Base-by-base conservation (phyloP, 2,888 invertebrate genomes). In the Drosophila demipolita region DNA sequence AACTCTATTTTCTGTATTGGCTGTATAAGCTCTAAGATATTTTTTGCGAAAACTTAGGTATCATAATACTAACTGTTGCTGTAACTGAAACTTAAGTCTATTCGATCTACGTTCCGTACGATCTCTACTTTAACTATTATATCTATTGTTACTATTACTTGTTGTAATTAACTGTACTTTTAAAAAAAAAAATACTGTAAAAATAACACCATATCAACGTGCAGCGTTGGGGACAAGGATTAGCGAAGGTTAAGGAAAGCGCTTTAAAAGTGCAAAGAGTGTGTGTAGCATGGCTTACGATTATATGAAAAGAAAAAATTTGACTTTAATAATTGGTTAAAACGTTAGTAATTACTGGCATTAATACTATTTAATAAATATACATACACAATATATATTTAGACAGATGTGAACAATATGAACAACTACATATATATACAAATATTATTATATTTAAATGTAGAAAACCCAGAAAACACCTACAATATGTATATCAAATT, bases 131-230 rank as follows among this genome's bases (percentile, higher is more conserved):
- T 69, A 68, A 55, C 78, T 63, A 59, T 36, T 66, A 71, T 66
- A 62, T 55, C 48, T 83, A 75, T 53, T 71, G 61, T 68, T 66
- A 80, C 54, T 74, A 57, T 58, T 64, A 74, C 55, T 60, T 66
- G 72, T 73, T 79, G 75, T 17, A 15, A 59, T 67, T 68, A 55
- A 70, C 73, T 73, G 53, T 75, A 86, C 67, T 83, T 68, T 66
- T 70, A 23, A 48, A 55, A 23, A 38, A 80, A 89, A 23, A 38
- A 80, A 89, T 82, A 90, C 88, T 91, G 91, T 91, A 91, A 90
- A 87, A 88, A 86, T 80, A 90, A 91, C 91, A 91, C 91, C 91
- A 91, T 91, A 91, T 91, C 91, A 88, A 82, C 81, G 77, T 77
- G 29, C 62, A 64, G 76, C 77, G 75, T 78, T 81, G 78, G 67